Percentiles rank a stretch among this genome's conserved stretches.
Evolutionary conservation across 2,888 invertebrate genomes (phyloP).

Genomic region (Xestobium rufovillosum): DNA sequence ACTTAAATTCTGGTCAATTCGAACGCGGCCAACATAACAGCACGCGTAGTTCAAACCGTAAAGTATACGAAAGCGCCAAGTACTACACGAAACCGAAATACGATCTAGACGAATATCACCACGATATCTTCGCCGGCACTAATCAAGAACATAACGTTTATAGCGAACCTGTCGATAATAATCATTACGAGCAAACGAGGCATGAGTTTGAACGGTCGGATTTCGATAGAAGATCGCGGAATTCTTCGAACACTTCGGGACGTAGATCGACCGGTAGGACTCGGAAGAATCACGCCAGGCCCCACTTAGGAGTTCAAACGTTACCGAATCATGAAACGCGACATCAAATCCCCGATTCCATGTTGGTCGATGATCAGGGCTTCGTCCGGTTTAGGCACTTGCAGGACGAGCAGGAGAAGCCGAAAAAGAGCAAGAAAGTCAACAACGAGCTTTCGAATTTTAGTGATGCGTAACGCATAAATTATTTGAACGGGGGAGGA

Average conservation of each 20-base stretch:
- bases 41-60: conserved; percentile 33
- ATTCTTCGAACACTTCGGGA: conserved; percentile 41
- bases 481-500: conserved; percentile 23
- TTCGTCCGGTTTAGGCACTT: conserved; percentile 78
- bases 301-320: conserved; percentile 51
- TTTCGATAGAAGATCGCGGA: conserved; percentile 42
- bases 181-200: conserved; percentile 39
- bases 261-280: conserved; percentile 38
- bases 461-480: conserved; percentile 39
- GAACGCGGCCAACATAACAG: conserved; percentile 34
- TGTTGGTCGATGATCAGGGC: conserved; percentile 87
- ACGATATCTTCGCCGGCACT: conserved; percentile 37
- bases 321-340: conserved; percentile 49
- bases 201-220: conserved; percentile 57
- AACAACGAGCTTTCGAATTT: conserved; percentile 37
- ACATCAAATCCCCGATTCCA: conserved; percentile 56
- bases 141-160: conserved; percentile 48
- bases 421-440: conserved; percentile 33
- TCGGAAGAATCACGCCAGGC: conserved; percentile 44
- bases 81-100: conserved; percentile 40
- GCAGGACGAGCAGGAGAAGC: conserved; percentile 30
- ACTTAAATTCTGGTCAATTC: conserved; percentile 34
- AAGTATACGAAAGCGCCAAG: conserved; percentile 38
- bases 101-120: conserved; percentile 37
- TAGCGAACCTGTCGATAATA: conserved; percentile 40